Evolutionary conservation across 2,113 vertebrate genomes (phyloP), one percentile per base, ranked within the genome.

Genomic region (Grantiella picta): DNA sequence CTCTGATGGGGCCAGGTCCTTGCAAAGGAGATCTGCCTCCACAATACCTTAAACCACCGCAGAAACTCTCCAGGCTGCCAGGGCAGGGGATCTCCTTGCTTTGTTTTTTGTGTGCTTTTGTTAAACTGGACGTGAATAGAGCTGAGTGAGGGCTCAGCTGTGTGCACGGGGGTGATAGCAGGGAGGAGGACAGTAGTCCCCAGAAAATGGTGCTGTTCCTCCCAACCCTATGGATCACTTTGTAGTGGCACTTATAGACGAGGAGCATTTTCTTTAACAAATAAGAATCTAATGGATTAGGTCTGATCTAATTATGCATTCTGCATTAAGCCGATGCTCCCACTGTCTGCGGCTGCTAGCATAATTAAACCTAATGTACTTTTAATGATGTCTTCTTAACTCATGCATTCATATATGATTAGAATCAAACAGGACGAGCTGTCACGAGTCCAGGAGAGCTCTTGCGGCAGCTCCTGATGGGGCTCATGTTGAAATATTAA

Each of bases 361-460:
- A 97, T 98, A 98, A 98, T 98, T 98, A 98, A 98, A 97, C 96
- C 89, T 98, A 98, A 98, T 98, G 97, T 95, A 95, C 95, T 98
- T 98, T 98, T 98, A 98, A 98, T 97, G 98, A 98, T 98, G 97
- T 97, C 97, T 97, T 97, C 95, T 97, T 98, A 97, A 97, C 95
- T 97, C 94, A 95, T 97, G 92, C 96, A 94, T 97, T 97, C 97
- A 94, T 95, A 96, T 97, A 93, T 49, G 94, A 98, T 98, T 97
- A 97, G 97, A 96, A 94, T 97, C 97, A 97, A 97, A 96, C 64
- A 72, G 82, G 94, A 97, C 22, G 70, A 97, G 96, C 92, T 97
- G 94, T 96, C 81, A 69, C 5, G 10, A 66, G 96, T 95, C 95
- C 91, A 92, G 82, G 89, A 94, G 92, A 95, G 84, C 70, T 95